Evolutionary conservation across 2,113 vertebrate species (phyloP).

Genomic region (Otis tarda): DNA sequence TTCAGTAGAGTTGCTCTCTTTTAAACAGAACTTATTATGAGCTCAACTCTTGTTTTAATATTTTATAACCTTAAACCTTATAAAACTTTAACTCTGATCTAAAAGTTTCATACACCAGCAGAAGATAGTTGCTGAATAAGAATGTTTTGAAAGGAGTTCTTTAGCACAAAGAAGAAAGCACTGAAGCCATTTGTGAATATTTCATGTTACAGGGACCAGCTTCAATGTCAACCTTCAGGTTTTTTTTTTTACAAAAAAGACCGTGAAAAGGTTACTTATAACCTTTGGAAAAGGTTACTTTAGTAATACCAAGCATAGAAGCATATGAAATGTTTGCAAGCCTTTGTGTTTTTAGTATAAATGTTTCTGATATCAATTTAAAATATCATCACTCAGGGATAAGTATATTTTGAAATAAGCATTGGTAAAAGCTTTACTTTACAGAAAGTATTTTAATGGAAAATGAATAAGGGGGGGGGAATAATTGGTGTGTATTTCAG

Average conservation of each 20-base stretch:
- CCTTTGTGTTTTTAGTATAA: background rate
- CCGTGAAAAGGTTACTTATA: conserved; percentile 7
- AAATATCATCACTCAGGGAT: background rate
- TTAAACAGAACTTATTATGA: conserved; percentile 46
- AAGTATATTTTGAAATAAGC: background rate
- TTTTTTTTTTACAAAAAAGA: conserved; percentile 5
- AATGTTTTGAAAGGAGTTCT: conserved; percentile 46
- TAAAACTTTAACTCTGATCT: conserved; percentile 74
- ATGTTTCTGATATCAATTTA: background rate
- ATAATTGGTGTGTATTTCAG: background rate
- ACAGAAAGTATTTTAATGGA: background rate
- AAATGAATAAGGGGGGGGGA: background rate
- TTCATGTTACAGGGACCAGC: conserved; percentile 41
- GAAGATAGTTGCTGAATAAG: conserved; percentile 59
- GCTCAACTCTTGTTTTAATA: conserved; percentile 67
- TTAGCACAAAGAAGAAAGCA: conserved; percentile 36
- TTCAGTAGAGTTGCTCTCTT: background rate
- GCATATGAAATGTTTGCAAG: background rate
- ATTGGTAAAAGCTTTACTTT: background rate
- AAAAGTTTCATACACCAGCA: conserved; percentile 71
- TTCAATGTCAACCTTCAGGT: conserved; percentile 23
- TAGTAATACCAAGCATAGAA: background rate
- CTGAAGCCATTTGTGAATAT: conserved; percentile 58
- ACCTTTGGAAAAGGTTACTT: conserved; percentile 25
- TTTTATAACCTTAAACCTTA: conserved; percentile 74